A percentile compares a stretch with the other conserved stretches of the same genome.
phyloP scores from a whole-genome alignment of 2,113 vertebrate genomes.

The Sylvilagus bachmani region DNA sequence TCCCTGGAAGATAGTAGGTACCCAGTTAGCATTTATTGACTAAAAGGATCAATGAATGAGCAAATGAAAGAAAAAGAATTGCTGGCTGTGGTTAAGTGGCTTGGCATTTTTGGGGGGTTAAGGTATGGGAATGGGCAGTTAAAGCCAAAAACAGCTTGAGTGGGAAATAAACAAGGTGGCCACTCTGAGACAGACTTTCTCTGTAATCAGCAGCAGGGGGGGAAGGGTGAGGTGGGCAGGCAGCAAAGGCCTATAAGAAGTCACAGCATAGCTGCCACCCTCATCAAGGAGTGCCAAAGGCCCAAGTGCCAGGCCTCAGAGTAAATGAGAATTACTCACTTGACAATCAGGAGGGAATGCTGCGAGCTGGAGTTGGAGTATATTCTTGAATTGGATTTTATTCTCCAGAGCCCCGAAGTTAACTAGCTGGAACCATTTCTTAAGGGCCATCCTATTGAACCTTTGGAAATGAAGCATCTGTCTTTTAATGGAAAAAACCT shows the following conservation, averaged over 20 bases:
- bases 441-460: constrained; percentile 62
- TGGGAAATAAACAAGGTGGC: background rate
- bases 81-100: background rate
- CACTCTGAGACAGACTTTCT: constrained; percentile 10
- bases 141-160: background rate
- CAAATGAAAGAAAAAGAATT: background rate
- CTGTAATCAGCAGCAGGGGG: background rate
- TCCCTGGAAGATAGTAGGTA: background rate
- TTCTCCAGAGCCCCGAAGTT: constrained; percentile 59
- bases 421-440: constrained; percentile 66
- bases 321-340: constrained; percentile 54
- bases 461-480: constrained; percentile 71
- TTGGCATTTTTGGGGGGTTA: background rate
- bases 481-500: constrained; percentile 78
- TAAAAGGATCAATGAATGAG: background rate
- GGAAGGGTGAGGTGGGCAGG: background rate
- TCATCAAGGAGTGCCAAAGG: constrained; percentile 6
- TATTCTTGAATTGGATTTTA: constrained; percentile 57
- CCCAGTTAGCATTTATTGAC: background rate
- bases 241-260: background rate
- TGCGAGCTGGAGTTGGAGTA: constrained; percentile 41
- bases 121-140: background rate
- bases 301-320: background rate
- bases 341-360: constrained; percentile 25
- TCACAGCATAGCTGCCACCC: background rate